These are phyloP conservation scores for Tricholaema leucomelas DNA, from an alignment of 2,113 vertebrate species.

Conservation along the genomic window DNA sequence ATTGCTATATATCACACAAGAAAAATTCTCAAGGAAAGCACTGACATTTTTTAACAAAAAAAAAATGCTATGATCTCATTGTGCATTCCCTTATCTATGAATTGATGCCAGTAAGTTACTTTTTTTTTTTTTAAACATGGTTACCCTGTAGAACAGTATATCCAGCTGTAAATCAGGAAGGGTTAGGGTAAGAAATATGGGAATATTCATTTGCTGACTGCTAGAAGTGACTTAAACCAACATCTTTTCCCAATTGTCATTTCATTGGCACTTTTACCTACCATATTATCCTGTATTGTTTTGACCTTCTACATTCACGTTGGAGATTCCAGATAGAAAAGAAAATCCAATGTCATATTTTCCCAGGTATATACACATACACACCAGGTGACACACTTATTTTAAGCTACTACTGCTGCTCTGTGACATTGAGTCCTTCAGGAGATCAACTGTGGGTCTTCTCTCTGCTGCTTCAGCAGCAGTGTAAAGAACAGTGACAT, in stretches of 20 bases:
- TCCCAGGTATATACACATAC: neutral
- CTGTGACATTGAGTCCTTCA: too few species aligned
- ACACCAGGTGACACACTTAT: neutral
- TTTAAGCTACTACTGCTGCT: neutral
- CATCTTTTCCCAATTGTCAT: neutral
- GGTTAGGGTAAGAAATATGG: neutral
- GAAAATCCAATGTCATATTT: neutral
- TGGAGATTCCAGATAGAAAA: neutral
- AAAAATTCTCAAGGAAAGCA: neutral
- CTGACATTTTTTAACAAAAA: slow-evolving; percentile 34
- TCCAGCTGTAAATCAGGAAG: neutral
- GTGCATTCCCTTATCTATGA: neutral
- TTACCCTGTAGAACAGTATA: neutral
- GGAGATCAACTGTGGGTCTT: fast-evolving
- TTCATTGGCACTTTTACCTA: neutral
- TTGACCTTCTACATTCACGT: neutral
- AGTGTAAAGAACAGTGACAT: neutral
- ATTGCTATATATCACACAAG: neutral
- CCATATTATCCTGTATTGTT: fast-evolving
- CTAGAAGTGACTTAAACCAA: neutral
- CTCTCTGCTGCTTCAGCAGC: neutral
- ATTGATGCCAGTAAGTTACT: neutral
- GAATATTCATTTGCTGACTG: neutral
- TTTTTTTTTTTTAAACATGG: neutral
- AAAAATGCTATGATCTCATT: neutral